Evolutionary conservation across 2,113 vertebrate species (phyloP), one percentile per base, ranked within the genome.

Genomic region (Neogobius melanostomus): DNA sequence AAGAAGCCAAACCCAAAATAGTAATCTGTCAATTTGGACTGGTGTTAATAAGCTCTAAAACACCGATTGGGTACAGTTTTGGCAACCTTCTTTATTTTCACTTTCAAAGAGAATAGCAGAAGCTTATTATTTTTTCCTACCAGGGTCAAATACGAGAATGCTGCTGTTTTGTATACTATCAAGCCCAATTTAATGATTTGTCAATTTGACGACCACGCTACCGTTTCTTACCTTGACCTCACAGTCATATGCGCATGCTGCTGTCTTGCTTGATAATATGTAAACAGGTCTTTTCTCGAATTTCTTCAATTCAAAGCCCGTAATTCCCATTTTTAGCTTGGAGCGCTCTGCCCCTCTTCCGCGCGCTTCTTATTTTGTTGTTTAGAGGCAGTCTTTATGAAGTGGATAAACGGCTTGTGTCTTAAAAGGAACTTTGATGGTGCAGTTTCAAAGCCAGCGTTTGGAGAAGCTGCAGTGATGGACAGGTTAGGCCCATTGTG

Each of bases 251-350:
- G 60, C 12, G 15, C 14, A 1, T 56, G 6, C 16, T 3, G 15
- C n/a, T 50, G 43, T 71, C 45, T n/a, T 66, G 44, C 17, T 15
- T 51, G 64, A 69, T 61, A 49, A 69, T 43, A 52, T 57, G 43
- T 64, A n/a, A 64, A 11, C 44, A 56, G 60, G 61, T 21, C 61
- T 64, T 48, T 63, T 74, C 61, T 44, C 16, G 54, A 93, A 87
- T 87, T 87, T 45, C 8, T 93, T 8, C 42, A 50, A 69, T 54
- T 61, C 63, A 48, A 61, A 61, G 46, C 46, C 49, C 28, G 59
- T 68, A 63, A 67, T 89, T 92, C 89, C 84, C 91, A 89, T 47
- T 89, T 89, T 92, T 84, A 86, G 92, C 93, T 95, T 93, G 93
- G 43, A 56, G 56, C 56, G 63, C 91, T 93, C 92, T 93, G 92